Conservation (phyloP, 2,888 invertebrate genomes). For the Lycaena phlaeas region DNA sequence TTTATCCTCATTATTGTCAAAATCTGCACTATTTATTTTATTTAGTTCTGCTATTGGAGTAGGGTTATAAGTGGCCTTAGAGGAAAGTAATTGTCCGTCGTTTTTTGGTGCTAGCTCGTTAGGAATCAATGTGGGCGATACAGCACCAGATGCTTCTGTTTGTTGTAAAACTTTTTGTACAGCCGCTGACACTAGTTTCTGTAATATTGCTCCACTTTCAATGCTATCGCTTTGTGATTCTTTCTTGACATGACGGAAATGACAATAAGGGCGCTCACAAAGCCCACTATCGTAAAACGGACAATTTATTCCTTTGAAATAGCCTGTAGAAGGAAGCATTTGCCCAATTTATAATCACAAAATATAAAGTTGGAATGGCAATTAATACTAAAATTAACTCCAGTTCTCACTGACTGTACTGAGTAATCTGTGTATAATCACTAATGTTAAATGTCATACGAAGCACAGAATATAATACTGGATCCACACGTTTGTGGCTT, state of each 20-base stretch:
- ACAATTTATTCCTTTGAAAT: conserved; percentile 88
- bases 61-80: conserved; percentile 73
- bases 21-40: conserved; percentile 50
- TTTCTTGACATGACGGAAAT: conserved; percentile 88
- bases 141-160: conserved; percentile 39
- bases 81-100: conserved; percentile 39
- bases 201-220: conserved; percentile 64
- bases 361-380: conserved; percentile 31
- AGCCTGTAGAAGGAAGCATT: conserved; percentile 93
- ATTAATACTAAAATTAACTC: conserved; percentile 12
- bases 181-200: conserved; percentile 74
- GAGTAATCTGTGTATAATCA: neutral
- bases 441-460: neutral
- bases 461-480: too few species aligned
- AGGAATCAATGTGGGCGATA: conserved; percentile 23
- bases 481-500: too few species aligned
- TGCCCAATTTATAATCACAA: conserved; percentile 21
- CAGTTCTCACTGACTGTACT: neutral
- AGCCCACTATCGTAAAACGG: conserved; percentile 86
- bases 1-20: conserved; percentile 38
- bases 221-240: conserved; percentile 64
- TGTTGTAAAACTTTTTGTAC: conserved; percentile 74
- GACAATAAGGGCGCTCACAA: conserved; percentile 93
- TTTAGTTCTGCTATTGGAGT: conserved; percentile 77
- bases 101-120: conserved; percentile 20